Evolutionary conservation across 2,888 invertebrate species (phyloP).

Genomic region (Eustalomyia histrio): DNA sequence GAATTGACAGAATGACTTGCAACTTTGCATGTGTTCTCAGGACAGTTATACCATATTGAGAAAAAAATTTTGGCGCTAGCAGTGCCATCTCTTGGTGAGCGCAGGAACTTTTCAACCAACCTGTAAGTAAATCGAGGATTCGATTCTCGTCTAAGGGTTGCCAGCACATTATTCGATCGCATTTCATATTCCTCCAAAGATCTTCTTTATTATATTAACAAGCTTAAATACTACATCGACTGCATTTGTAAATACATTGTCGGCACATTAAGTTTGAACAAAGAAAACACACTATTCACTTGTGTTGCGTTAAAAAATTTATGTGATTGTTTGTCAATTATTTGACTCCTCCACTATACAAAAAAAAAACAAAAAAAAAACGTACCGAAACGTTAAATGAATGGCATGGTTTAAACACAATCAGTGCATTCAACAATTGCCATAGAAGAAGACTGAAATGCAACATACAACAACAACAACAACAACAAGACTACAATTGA

Average conservation of each 20-base stretch:
- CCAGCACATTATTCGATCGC: no score
- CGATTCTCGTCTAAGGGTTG: no score
- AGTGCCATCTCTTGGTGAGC: no score
- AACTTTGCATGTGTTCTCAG: no score
- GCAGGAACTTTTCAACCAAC: no score
- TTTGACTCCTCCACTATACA: conserved; percentile 64
- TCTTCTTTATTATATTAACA: neutral
- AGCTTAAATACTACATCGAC: neutral
- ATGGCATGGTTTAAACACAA: conserved; percentile 54
- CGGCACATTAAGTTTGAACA: conserved; percentile 48
- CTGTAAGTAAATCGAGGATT: neutral
- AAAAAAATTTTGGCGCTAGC: no score
- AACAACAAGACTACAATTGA: conserved; percentile 47
- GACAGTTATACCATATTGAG: no score
- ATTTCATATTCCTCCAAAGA: no score
- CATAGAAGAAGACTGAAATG: conserved; percentile 33
- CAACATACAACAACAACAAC: conserved; percentile 33
- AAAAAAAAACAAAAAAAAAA: neutral
- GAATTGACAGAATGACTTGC: no score
- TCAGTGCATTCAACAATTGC: conserved; percentile 49
- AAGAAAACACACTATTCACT: conserved; percentile 57
- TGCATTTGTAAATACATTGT: conserved; percentile 10
- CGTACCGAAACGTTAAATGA: conserved; percentile 51
- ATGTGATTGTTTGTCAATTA: conserved; percentile 70
- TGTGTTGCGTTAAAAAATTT: conserved; percentile 65